These are phyloP conservation scores for Stramonita haemastoma DNA, from an alignment of 2,888 invertebrate species.

Conservation along the genomic window DNA sequence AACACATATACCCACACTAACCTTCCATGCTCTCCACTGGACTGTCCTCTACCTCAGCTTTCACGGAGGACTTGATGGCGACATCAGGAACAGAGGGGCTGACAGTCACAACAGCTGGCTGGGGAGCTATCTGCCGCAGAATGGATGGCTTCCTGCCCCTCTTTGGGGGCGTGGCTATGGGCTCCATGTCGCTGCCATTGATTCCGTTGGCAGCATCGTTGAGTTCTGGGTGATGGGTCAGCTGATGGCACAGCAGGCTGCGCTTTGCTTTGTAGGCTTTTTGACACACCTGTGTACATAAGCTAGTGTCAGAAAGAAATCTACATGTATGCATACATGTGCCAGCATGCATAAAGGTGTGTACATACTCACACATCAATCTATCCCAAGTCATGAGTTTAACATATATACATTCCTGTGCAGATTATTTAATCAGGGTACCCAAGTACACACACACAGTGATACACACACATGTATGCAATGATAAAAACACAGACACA, in stretches of 20 bases:
- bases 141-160: background rate
- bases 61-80: background rate
- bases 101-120: background rate
- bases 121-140: background rate
- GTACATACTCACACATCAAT: background rate
- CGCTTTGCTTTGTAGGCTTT: constrained; percentile 74
- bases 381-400: background rate
- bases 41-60: background rate
- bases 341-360: background rate
- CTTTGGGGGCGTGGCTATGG: constrained; percentile 19
- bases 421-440: too few species aligned
- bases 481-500: background rate
- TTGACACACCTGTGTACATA: constrained; percentile 61
- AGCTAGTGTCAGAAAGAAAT: background rate
- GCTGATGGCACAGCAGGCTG: constrained; percentile 70
- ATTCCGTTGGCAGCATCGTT: background rate
- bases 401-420: too few species aligned
- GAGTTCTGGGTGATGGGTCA: constrained; percentile 55
- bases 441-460: too few species aligned
- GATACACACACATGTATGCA: too few species aligned
- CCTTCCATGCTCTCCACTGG: background rate
- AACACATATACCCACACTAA: background rate
- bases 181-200: constrained; percentile 12
- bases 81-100: background rate
- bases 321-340: too few species aligned